A percentile compares a stretch with the other conserved stretches of the same genome.
phyloP scores from a whole-genome alignment of 1,140 invertebrate species.

The Paralvinella palmiformis region DNA sequence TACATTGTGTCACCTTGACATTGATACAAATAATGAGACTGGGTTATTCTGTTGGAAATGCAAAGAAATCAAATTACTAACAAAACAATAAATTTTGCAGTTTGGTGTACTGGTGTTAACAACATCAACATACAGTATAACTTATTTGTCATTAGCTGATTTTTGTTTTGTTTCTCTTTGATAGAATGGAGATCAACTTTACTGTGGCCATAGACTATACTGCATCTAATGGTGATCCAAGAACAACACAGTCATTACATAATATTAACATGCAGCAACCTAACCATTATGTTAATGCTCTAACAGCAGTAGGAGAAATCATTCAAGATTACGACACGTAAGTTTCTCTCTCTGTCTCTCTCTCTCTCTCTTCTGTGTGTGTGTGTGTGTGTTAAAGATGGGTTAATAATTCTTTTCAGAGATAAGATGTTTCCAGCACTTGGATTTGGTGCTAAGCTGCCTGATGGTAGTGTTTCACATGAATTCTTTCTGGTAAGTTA shows the following conservation, averaged over 20 bases:
- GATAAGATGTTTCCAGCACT: slow-evolving; percentile 49
- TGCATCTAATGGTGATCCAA: slow-evolving; percentile 62
- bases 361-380: not conserved
- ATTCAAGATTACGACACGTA: slow-evolving; percentile 61
- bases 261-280: slow-evolving; percentile 50
- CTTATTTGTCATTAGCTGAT: too few relatives aligned
- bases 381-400: not conserved
- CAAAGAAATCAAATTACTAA: too few relatives aligned
- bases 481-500: slow-evolving; percentile 47
- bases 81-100: too few relatives aligned
- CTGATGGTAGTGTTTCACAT: slow-evolving; percentile 45
- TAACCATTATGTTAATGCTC: slow-evolving; percentile 50
- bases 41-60: too few relatives aligned
- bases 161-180: too few relatives aligned
- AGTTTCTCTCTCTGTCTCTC: slow-evolving; percentile 13
- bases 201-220: slow-evolving; percentile 66
- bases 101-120: too few relatives aligned
- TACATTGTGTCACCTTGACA: too few relatives aligned
- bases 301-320: slow-evolving; percentile 59
- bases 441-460: slow-evolving; percentile 50
- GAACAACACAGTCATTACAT: slow-evolving; percentile 57
- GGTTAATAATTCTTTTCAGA: slow-evolving; percentile 24
- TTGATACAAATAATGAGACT: too few relatives aligned
- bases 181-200: slow-evolving; percentile 57
- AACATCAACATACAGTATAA: too few relatives aligned